These are phyloP conservation scores for Eutrigla gurnardus DNA, from an alignment of 2,797 vertebrate genomes.

Conservation along the genomic window DNA sequence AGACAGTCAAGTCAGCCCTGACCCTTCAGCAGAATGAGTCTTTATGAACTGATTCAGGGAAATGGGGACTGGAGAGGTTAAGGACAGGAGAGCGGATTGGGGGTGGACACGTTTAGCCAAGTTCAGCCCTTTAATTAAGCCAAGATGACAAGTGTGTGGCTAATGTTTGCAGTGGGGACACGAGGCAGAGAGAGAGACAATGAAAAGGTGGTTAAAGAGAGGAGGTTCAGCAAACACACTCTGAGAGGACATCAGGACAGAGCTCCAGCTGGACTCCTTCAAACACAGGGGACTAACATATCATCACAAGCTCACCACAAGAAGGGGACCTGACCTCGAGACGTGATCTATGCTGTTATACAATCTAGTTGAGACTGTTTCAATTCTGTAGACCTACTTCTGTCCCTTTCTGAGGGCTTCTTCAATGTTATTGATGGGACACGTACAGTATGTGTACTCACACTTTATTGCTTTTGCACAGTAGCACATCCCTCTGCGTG, in stretches of 20 bases:
- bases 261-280: constrained; percentile 56
- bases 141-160: constrained; percentile 56
- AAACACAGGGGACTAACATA: constrained; percentile 38
- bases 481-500: constrained; percentile 38
- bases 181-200: constrained; percentile 40
- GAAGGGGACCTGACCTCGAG: constrained; percentile 36
- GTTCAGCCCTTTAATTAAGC: constrained; percentile 62
- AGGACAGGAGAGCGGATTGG: neutral
- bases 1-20: constrained; percentile 46
- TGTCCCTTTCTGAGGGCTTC: neutral
- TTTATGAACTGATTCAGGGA: constrained; percentile 41
- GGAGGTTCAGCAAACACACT: constrained; percentile 56
- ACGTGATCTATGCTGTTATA: constrained; percentile 14
- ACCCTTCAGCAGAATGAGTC: constrained; percentile 49
- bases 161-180: constrained; percentile 53
- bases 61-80: constrained; percentile 30
- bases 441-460: neutral
- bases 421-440: neutral
- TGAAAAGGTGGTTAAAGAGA: constrained; percentile 51
- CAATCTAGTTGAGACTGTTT: constrained; percentile 28
- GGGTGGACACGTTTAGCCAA: neutral
- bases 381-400: neutral
- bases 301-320: constrained; percentile 43
- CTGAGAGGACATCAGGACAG: constrained; percentile 58
- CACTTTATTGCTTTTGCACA: neutral